Base-by-base conservation (phyloP, 2,888 invertebrate genomes). In the Noctuana brunneofusca region DNA sequence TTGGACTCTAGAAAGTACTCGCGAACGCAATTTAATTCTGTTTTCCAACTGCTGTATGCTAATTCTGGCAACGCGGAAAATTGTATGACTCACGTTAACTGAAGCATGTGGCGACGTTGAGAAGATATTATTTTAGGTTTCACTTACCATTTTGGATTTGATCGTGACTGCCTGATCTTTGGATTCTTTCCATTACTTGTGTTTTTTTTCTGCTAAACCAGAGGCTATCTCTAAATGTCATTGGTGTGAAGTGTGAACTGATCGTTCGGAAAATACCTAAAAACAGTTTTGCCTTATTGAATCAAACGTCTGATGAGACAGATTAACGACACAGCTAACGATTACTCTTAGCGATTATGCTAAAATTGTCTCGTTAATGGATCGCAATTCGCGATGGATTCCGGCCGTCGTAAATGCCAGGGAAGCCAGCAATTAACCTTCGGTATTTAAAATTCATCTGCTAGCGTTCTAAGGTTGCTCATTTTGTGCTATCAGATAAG, bases 11-110 rank as follows among this genome's bases (percentile, higher is more conserved):
- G 50, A 52, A 58, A 58, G 50, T 24, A 22, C 32, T 48, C 2
- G 58, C 18, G 41, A 27, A 12, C 41, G 22, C 57, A 9, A 8
- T 20, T 58, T 11, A 50, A 50, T 35, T 38, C 41, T 55, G 24
- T 41, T 55, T 55, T 16, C 18, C 22, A 38, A 16, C 24, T 27
- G 50, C 27, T 52, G 58, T 58, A 58, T 52, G 46, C 24, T 49
- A 49, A 58, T 58, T 22, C 11, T 38, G 46, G 27, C 41, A 6
- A 16, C 41, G 41, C 16, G 14, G 56, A 20, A 46, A 50, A 50
- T 24, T 24, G 22, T 46, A 20, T 49, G 24, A 27, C 24, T 49
- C 49, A 49, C n/a, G 16, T 20, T 12, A 49, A 24, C 4, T n/a
- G n/a, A 49, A 24, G 12, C 22, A 49, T 1, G 24, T n/a, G 11